Base-by-base conservation (phyloP, 2,888 invertebrate genomes). In the Dilophus febrilis region DNA sequence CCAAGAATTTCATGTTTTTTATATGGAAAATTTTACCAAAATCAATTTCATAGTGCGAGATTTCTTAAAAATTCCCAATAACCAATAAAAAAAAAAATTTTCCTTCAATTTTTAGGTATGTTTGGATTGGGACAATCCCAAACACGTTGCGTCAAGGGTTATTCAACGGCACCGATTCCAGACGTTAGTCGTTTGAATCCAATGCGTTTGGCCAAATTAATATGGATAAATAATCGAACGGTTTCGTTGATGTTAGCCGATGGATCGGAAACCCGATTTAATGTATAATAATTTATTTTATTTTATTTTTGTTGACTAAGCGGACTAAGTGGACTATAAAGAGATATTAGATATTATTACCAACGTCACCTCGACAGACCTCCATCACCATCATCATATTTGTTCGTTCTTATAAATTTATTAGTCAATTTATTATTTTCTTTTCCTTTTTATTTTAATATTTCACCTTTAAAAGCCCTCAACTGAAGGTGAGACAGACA, bases 91-190 rank as follows among this genome's bases (percentile, higher is more conserved):
- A 18, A 17, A 33, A 7, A 5, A 35, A 18, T 27, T 36, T 26
- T 36, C 16, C 12, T 37, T 28, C 18, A 16, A 12, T 12, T 29
- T 41, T 1, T 55, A 73, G 87, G 88, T 39, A 85, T 97, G 78
- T 94, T 98, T 66, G 97, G 95, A 1, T 70, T 98, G 52, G 98
- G 98, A 13, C 90, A 94, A 48, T 88, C 91, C 5, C 95, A 95
- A 64, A 94, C 95, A 0, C 81, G 88, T 43, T 94, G 95, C 64
- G 80, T 94, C 32, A 92, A 94, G 58, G 88, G 91, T 37, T 91
- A 90, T 67, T 91, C 88, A 48, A 90, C 91, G 0, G 84, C 86
- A 5, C 88, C 90, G 0, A 82, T 91, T 58, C 87, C 90, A 10
- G 88, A 91, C 59, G 82, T 86, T 26, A 72, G 82, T 1, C 71